A percentile compares a stretch with the other conserved stretches of the same genome.
phyloP scores from a whole-genome alignment of 2,797 vertebrate species.

The Sciurus carolinensis region DNA sequence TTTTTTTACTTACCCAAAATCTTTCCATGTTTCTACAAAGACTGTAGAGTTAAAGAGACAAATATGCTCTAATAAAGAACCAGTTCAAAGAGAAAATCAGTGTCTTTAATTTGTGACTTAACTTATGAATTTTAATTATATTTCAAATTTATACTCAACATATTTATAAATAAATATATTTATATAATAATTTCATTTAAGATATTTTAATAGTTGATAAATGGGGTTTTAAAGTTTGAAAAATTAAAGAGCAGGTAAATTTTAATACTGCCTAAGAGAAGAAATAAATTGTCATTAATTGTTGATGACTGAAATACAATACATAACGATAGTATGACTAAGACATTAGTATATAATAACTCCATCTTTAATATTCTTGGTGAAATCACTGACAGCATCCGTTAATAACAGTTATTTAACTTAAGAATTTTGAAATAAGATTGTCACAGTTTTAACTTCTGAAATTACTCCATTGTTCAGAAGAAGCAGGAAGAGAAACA shows the following conservation, averaged over 20 bases:
- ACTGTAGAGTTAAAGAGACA: neutral
- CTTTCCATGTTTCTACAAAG: neutral
- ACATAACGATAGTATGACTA: neutral
- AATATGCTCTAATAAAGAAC: neutral
- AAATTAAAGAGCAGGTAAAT: neutral
- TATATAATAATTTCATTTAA: neutral
- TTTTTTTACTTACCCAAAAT: neutral
- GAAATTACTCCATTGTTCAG: neutral
- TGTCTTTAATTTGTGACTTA: neutral
- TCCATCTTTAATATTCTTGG: neutral
- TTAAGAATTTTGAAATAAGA: neutral
- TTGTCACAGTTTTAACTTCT: too few relatives aligned
- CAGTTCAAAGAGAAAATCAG: neutral
- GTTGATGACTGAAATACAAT: neutral
- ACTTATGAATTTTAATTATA: neutral
- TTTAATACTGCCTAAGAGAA: neutral
- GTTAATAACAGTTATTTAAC: neutral
- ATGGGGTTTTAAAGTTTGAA: neutral
- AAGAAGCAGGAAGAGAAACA: neutral
- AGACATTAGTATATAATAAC: neutral
- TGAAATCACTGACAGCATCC: neutral
- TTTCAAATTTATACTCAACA: neutral
- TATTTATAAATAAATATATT: neutral
- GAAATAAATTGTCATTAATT: neutral
- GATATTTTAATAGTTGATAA: neutral